Evolutionary conservation across 2,797 vertebrate species (phyloP).

Genomic region (Aythya fuligula): DNA sequence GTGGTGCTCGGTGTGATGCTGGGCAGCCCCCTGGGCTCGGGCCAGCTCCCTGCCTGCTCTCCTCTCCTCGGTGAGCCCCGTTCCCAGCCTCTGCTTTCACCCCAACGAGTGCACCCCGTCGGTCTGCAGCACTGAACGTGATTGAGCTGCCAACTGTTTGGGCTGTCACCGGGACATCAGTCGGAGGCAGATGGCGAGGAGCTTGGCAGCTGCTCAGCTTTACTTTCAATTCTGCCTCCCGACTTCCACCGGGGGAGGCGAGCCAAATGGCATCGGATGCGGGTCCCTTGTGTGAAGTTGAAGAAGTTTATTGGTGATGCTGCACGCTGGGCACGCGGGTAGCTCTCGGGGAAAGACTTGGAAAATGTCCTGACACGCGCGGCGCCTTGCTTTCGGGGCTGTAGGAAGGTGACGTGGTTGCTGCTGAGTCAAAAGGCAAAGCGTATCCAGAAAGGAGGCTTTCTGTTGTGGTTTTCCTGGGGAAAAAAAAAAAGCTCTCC

Average conservation of each 20-base stretch:
- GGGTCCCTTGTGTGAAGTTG: neutral
- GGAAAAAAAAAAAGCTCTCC: slow-evolving; percentile 14
- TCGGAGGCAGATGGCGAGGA: neutral
- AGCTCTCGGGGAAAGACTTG: slow-evolving; percentile 33
- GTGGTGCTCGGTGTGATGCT: accelerated
- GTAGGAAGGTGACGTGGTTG: accelerated
- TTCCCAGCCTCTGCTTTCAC: neutral
- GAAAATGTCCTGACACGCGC: slow-evolving; percentile 18
- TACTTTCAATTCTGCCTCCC: neutral
- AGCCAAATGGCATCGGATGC: neutral
- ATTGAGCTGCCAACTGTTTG: accelerated
- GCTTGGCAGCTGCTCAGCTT: neutral
- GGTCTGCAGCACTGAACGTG: neutral
- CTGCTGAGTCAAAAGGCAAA: slow-evolving; percentile 58
- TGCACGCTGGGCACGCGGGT: neutral
- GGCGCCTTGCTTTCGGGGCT: neutral
- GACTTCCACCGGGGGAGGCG: neutral
- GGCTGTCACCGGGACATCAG: neutral
- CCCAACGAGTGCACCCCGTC: neutral
- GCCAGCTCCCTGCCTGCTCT: neutral
- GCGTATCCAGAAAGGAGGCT: neutral
- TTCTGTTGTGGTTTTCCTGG: slow-evolving; percentile 55
- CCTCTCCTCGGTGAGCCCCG: neutral
- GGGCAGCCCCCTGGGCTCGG: neutral
- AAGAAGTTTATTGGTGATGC: neutral